Base-by-base conservation (phyloP, 1,140 invertebrate species). In the Diorhabda carinulata region DNA sequence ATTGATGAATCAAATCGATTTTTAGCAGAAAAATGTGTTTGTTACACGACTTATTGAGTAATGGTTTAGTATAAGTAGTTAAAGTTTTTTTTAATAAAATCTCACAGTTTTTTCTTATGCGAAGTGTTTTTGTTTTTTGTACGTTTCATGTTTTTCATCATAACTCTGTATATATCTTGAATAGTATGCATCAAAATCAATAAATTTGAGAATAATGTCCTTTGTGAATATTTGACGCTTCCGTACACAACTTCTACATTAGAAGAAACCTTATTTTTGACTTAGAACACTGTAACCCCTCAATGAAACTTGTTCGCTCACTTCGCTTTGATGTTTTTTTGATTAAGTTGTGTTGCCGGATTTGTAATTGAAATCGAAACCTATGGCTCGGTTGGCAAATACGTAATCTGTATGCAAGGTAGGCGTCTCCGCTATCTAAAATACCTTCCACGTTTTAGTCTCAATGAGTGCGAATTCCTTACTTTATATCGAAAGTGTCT, bases 351-450 rank as follows among this genome's bases (percentile, higher is more conserved):
- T 69, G 67, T 69, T 64, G 64, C 68, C 73, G 66, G 68, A 67
- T 65, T 52, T 72, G 73, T 74, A 74, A 74, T 74, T 74, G 73
- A 74, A 74, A 74, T 70, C 58, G 73, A 74, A 74, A 69, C 25
- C 73, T 74, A 74, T 74, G 73, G 71, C 62, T 67, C 67, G 69
- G 59, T 69, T 67, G 73, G 71, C 66, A 74, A 74, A 72, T 74
- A 70, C 64, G 71, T 74, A 74, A 74, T 74, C 71, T 74, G 71
- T 74, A 74, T 74, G 73, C 73, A 74, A 74, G 71, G 71, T 72
- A 65, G 63, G 62, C 68, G 63, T 65, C 70, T 60, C 56, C 66
- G 65, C 66, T 64, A 67, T 71, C 70, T 71, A 44, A 66, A 67
- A 66, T 66, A 66, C 52, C 61, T 42, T 57, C 64, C 64, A 66